phyloP scores from a whole-genome alignment of 2,113 vertebrate species.

The Halichoerus grypus region DNA sequence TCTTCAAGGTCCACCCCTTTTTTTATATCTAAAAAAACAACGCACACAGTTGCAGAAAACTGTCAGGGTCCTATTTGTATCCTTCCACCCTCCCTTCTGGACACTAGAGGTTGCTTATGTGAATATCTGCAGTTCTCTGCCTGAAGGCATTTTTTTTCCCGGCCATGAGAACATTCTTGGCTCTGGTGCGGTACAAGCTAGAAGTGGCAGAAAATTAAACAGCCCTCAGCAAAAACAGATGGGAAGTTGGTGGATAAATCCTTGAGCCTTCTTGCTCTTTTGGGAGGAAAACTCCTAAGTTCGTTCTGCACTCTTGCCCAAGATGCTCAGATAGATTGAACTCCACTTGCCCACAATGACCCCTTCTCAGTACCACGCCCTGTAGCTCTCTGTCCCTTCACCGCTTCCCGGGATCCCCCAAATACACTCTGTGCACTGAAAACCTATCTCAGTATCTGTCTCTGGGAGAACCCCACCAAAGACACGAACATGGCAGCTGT shows the following conservation, averaged over 20 bases:
- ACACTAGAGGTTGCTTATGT: neutral
- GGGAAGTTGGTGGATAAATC: neutral
- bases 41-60: neutral
- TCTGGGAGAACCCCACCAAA: neutral
- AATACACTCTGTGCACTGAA: neutral
- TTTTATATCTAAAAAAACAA: neutral
- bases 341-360: accelerated
- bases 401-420: neutral
- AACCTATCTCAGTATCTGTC: neutral
- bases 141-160: neutral
- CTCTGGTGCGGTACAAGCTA: neutral
- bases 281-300: neutral
- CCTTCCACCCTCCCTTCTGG: neutral
- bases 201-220: neutral
- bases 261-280: neutral
- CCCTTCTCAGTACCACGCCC: neutral
- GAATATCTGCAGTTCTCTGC: neutral
- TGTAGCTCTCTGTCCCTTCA: neutral
- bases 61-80: neutral
- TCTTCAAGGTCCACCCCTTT: neutral
- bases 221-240: neutral
- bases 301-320: neutral
- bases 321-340: neutral
- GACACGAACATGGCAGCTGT: neutral
- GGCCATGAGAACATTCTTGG: neutral